Percentiles rank a stretch among this genome's conserved stretches.
Evolutionary conservation across 2,888 invertebrate species (phyloP).

Genomic region (Mongoloraphidia duomilia): DNA sequence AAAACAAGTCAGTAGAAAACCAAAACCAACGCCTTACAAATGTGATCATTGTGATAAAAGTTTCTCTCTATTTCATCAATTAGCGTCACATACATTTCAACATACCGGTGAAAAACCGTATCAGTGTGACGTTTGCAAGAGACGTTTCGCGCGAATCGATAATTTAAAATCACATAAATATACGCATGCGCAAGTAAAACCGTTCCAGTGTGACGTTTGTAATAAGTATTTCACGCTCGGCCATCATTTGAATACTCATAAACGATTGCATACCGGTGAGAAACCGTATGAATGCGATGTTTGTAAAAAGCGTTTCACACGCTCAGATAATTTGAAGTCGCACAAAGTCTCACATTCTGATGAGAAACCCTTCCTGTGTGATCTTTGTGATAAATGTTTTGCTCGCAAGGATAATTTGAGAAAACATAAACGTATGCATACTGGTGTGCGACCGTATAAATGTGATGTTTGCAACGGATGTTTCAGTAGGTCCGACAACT

Average conservation of each 20-base stretch:
- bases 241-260: too few relatives aligned
- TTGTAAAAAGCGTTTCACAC: too few relatives aligned
- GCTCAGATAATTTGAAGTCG: too few relatives aligned
- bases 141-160: slow-evolving; percentile 41
- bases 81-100: too few relatives aligned
- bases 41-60: too few relatives aligned
- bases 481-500: background rate
- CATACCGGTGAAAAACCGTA: slow-evolving; percentile 43
- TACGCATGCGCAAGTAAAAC: slow-evolving; percentile 38
- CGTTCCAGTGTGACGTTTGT: slow-evolving; percentile 47
- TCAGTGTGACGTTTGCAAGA: slow-evolving; percentile 41
- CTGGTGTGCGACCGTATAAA: background rate
- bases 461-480: background rate
- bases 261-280: too few relatives aligned
- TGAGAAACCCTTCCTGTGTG: background rate
- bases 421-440: background rate
- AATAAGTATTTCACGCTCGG: slow-evolving; percentile 15
- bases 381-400: background rate
- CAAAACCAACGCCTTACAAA: too few relatives aligned
- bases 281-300: too few relatives aligned
- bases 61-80: too few relatives aligned
- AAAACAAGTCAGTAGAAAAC: too few relatives aligned
- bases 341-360: background rate
- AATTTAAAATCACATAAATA: slow-evolving; percentile 42
- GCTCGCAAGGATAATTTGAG: background rate